Evolutionary conservation across 1,140 invertebrate genomes (phyloP), one percentile per base, ranked within the genome.

Genomic region (Plutomurus gul): DNA sequence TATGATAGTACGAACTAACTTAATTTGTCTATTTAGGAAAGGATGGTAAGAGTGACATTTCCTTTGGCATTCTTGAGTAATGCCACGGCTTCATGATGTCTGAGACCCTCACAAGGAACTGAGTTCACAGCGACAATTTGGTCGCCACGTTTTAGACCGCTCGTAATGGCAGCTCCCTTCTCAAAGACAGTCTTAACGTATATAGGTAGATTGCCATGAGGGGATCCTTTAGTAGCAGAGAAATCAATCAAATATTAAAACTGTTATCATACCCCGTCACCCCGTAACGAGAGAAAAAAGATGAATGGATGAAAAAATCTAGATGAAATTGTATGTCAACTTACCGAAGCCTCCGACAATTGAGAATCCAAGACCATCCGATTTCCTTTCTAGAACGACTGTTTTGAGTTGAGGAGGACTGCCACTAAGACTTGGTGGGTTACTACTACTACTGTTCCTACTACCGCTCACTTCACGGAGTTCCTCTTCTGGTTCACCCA

Each of bases 131-230:
- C 86, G 3, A 90, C 77, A 46, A 91, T 90, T 85, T 90, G 89
- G 84, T 91, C 90, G n/a, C 90, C 90, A 18, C 89, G 85, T 85
- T 89, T 89, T 20, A 94, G 87, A 77, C 89, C 87, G 4, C 90
- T 91, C 79, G 91, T 89, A 33, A 92, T 91, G 10, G 92, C 92
- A 79, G 92, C 92, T 46, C 92, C 93, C 76, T 90, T 90, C 65
- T 91, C 90, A 85, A 93, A 94, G 71, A 94, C 92, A n/a, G 91
- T 94, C 85, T 94, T 94, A 13, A 94, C 92, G 84, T 93, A 94
- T 77, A 94, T 93, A 13, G 93, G 93, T 86, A 94, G 90, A 84
- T 93, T 90, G 3, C 92, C 93, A 82, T 92, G 90, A 5, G 92
- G 92, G 47, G 92, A 93, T 20, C 82, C 70, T 72, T n/a, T n/a